phyloP scores from a whole-genome alignment of 2,797 vertebrate species.

The Takifugu ocellatus region DNA sequence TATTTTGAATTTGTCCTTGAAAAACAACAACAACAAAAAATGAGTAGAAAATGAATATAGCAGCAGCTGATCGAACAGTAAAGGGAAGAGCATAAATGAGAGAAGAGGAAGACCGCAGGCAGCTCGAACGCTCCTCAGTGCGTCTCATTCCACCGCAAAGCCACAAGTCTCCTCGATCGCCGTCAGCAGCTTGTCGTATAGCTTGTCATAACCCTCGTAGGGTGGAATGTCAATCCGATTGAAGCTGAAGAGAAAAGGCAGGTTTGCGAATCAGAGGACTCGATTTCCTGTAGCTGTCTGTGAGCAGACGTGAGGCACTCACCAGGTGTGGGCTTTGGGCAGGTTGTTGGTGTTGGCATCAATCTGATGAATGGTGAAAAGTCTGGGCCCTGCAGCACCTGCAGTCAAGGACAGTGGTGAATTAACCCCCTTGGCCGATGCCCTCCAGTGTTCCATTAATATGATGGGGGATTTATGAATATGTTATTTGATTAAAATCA shows the following conservation, averaged over 20 bases:
- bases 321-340: slow-evolving; percentile 98
- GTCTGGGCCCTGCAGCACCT: slow-evolving; percentile 94
- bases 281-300: background rate
- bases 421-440: background rate
- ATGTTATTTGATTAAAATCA: too few relatives aligned
- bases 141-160: slow-evolving; percentile 89
- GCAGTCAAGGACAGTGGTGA: slow-evolving; percentile 16
- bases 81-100: slow-evolving; percentile 30
- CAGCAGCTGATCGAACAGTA: slow-evolving; percentile 61
- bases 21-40: slow-evolving; percentile 12
- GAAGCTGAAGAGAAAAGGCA: slow-evolving; percentile 76
- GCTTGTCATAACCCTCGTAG: slow-evolving; percentile 95
- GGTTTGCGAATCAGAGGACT: background rate
- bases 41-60: slow-evolving; percentile 24
- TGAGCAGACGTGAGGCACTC: background rate
- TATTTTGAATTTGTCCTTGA: slow-evolving; percentile 1
- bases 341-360: slow-evolving; percentile 94
- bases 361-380: slow-evolving; percentile 98
- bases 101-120: slow-evolving; percentile 46
- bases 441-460: background rate
- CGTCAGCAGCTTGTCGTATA: slow-evolving; percentile 92
- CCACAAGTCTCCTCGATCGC: slow-evolving; percentile 98
- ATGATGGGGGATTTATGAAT: too few relatives aligned
- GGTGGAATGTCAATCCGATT: slow-evolving; percentile 98
- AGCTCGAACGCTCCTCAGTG: slow-evolving; percentile 8